Conservation (phyloP, 2,797 vertebrate species). For the Sarcophilus harrisii region DNA sequence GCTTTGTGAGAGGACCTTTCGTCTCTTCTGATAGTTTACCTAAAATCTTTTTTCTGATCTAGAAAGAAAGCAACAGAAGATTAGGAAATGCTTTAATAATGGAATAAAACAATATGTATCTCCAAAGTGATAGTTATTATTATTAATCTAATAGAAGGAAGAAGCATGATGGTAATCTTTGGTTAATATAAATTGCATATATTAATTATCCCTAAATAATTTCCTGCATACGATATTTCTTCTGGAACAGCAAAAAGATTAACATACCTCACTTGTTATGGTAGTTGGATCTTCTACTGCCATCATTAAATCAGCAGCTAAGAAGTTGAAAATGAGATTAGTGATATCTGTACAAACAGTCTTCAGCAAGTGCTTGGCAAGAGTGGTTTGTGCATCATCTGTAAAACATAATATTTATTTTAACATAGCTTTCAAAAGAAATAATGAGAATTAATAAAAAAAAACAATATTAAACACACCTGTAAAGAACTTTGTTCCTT, state of each 20-base stretch:
- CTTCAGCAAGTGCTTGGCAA: constrained; percentile 93
- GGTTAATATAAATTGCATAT: neutral
- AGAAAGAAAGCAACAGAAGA: constrained; percentile 24
- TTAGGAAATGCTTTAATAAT: neutral
- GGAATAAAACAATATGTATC: constrained; percentile 19
- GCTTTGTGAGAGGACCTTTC: constrained; percentile 91
- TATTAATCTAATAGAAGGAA: constrained; percentile 8
- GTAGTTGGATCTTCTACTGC: constrained; percentile 89
- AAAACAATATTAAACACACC: constrained; percentile 83
- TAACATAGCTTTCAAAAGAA: constrained; percentile 11
- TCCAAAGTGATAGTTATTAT: neutral
- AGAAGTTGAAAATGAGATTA: constrained; percentile 95
- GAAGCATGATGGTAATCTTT: neutral
- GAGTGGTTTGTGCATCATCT: constrained; percentile 94
- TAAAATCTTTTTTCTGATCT: constrained; percentile 95
- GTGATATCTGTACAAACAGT: constrained; percentile 93
- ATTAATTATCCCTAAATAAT: neutral
- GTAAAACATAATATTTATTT: constrained; percentile 77
- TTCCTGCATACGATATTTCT: constrained; percentile 30
- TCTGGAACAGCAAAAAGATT: constrained; percentile 30
- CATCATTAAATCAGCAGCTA: constrained; percentile 95
- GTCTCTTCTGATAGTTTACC: constrained; percentile 93
- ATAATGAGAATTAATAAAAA: constrained; percentile 7
- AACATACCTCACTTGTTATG: constrained; percentile 91
- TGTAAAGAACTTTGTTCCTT: constrained; percentile 92